Base-by-base conservation (phyloP, 1,140 invertebrate genomes). In the Diorhabda sublineata region DNA sequence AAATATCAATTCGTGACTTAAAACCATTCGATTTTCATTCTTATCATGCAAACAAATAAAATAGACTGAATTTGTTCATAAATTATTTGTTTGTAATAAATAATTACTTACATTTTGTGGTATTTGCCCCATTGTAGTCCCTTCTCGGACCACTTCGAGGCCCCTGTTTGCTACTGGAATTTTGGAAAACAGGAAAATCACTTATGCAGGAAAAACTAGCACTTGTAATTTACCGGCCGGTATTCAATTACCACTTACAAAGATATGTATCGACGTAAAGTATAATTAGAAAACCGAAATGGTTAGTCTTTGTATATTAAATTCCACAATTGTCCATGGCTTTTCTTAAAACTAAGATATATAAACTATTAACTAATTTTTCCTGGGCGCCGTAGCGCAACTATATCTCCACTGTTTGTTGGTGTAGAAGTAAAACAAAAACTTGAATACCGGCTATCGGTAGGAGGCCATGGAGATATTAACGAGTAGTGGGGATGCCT, bases 41-140 rank as follows among this genome's bases (percentile, higher is more conserved):
- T 26, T 26, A 26, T 26, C 26, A 26, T 26, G 26, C 26, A 26
- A 26, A 26, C 26, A 26, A 26, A 26, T 26, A 26, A 26, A 26
- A 26, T 1, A 26, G 26, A 26, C 26, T 26, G 26, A 26, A 26
- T 26, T 26, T 26, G 26, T 26, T 26, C 26, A 26, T 26, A 26
- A 26, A 26, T 26, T 26, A 26, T 26, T 26, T 26, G 26, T 26
- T 68, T 61, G 42, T 52, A 2, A 52, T 52, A 52, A 8, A n/a
- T 52, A 52, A 62, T n/a, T 64, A 85, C 84, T 85, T 76, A 85
- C 85, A 73, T 85, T 82, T 74, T 83, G 82, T 70, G 80, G 81
- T 73, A 85, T 85, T 75, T 86, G 85, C 75, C 85, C 85, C 85
- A 86, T 86, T 68, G 78, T 84, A 75, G 75, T 80, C 73, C 81